Evolutionary conservation across 1,140 invertebrate genomes (phyloP).

Genomic region (Pseudomyrmex dendroicus): DNA sequence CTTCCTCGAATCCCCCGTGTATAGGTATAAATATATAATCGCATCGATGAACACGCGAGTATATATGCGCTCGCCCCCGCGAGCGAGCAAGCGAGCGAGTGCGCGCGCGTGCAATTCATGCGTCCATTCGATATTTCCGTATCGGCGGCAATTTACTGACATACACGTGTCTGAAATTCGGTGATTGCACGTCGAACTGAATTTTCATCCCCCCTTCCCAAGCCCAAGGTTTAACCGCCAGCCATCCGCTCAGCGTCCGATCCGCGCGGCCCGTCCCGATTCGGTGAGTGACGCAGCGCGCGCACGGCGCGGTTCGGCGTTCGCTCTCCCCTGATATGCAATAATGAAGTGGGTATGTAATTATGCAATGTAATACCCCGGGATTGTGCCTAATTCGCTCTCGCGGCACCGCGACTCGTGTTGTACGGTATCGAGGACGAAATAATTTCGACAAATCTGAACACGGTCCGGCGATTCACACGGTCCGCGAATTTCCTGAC

Average conservation of each 20-base stretch:
- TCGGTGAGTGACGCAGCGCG: not conserved
- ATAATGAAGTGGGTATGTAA: constrained; percentile 61
- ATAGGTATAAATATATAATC: constrained; percentile 70
- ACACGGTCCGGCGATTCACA: constrained; percentile 36
- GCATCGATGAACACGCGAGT: constrained; percentile 15
- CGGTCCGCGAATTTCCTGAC: constrained; percentile 35
- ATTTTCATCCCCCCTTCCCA: constrained; percentile 59
- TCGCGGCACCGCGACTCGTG: constrained; percentile 46
- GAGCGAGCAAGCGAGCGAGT: not conserved
- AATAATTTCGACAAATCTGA: constrained; percentile 58
- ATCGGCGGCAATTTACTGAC: constrained; percentile 67
- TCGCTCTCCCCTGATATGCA: constrained; percentile 51
- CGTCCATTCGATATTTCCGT: constrained; percentile 68
- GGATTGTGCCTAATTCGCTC: constrained; percentile 58
- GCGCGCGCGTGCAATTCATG: constrained; percentile 57
- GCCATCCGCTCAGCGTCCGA: constrained; percentile 41
- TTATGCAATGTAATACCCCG: constrained; percentile 62
- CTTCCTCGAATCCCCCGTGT: constrained; percentile 47
- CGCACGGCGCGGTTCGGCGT: not conserved
- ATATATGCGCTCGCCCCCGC: not conserved
- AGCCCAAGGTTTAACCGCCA: constrained; percentile 58
- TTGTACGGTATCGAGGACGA: constrained; percentile 53
- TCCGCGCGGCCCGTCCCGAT: not conserved
- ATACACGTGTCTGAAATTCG: constrained; percentile 67
- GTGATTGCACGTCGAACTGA: constrained; percentile 65